A percentile compares a stretch with the other conserved stretches of the same genome.
Evolutionary conservation across 2,797 vertebrate species (phyloP).

Genomic region (Takifugu ocellatus): DNA sequence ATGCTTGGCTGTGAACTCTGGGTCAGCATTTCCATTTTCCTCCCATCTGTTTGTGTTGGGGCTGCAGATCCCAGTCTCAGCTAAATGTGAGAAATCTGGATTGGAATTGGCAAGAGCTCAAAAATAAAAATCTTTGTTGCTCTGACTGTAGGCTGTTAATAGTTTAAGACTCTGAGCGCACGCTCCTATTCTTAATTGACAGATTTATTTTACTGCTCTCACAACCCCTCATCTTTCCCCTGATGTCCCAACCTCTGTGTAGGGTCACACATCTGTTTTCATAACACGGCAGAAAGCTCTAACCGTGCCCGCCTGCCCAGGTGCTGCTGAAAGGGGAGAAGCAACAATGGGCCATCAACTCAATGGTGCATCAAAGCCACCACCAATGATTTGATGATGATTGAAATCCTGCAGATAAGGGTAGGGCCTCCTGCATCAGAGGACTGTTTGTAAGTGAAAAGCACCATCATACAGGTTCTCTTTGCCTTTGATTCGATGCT

Average conservation of each 20-base stretch:
- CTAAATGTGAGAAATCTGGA: constrained; percentile 2
- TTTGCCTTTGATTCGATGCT: constrained; percentile 55
- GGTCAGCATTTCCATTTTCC: constrained; percentile 39
- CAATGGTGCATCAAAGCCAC: constrained; percentile 61
- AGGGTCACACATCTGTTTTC: constrained; percentile 51
- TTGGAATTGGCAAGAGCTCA: background rate
- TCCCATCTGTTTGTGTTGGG: background rate
- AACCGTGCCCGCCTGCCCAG: constrained; percentile 44
- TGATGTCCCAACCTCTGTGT: constrained; percentile 21
- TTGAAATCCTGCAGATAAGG: constrained; percentile 56
- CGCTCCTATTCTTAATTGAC: constrained; percentile 3
- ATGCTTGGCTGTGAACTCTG: constrained; percentile 43
- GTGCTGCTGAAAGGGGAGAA: constrained; percentile 49
- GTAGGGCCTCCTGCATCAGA: constrained; percentile 63
- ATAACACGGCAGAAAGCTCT: constrained; percentile 41
- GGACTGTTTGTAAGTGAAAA: constrained; percentile 37
- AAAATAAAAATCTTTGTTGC: too few species aligned
- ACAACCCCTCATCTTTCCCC: constrained; percentile 18
- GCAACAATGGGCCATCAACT: constrained; percentile 58
- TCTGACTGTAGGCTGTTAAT: too few species aligned
- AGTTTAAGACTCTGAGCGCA: too few species aligned
- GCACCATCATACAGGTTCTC: constrained; percentile 49
- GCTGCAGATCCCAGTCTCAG: background rate
- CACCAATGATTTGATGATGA: constrained; percentile 55
- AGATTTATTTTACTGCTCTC: constrained; percentile 16